A percentile compares a stretch with the other conserved stretches of the same genome.
Evolutionary conservation across 2,888 invertebrate species (phyloP).

Genomic region (Drosophila acutilabella): DNA sequence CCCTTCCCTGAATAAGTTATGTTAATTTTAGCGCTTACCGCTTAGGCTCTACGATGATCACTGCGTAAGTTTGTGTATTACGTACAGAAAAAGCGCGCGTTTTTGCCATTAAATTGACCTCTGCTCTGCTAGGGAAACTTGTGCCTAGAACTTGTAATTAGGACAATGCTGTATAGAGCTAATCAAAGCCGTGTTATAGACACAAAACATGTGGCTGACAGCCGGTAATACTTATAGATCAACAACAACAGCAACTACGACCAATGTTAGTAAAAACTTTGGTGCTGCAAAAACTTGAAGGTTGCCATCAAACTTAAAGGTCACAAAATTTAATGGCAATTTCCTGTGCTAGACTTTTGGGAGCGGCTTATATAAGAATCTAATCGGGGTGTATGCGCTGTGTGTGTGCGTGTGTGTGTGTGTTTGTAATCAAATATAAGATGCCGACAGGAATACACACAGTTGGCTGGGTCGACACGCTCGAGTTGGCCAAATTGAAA

Average conservation of each 20-base stretch:
- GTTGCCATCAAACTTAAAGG: conserved; percentile 61
- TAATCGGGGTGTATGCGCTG: conserved; percentile 21
- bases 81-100: not conserved
- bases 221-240: conserved; percentile 8
- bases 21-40: not conserved
- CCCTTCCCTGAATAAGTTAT: not conserved
- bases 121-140: conserved; percentile 10
- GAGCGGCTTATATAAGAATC: conserved; percentile 52
- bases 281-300: conserved; percentile 30
- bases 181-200: conserved; percentile 48
- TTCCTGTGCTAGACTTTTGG: conserved; percentile 50
- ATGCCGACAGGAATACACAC: conserved; percentile 44
- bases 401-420: conserved; percentile 13
- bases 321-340: conserved; percentile 74
- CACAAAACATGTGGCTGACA: conserved; percentile 38
- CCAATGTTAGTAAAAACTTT: conserved; percentile 40
- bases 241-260: not conserved
- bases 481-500: conserved; percentile 63
- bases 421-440: conserved; percentile 54
- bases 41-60: not conserved
- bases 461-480: conserved; percentile 57
- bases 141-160: conserved; percentile 39
- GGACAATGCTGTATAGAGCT: conserved; percentile 31
- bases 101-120: conserved; percentile 9
- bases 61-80: not conserved